Evolutionary conservation across 2,113 vertebrate species (phyloP).

Genomic region (Clupea harengus): DNA sequence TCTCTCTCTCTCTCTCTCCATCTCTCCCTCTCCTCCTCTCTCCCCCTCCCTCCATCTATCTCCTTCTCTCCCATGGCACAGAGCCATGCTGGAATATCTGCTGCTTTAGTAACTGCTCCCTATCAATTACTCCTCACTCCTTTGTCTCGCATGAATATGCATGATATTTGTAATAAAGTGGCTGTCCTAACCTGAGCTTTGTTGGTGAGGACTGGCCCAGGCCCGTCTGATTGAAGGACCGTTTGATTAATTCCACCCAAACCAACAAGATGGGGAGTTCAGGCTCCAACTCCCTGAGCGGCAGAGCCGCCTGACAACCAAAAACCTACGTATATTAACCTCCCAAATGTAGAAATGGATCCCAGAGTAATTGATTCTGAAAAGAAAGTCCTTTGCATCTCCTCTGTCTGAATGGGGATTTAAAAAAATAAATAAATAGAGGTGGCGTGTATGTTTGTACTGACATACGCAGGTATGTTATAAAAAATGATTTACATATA

Average conservation of each 20-base stretch:
- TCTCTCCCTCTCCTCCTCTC: constrained; percentile 22
- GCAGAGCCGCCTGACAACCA: constrained; percentile 7
- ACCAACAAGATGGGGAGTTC: constrained; percentile 2
- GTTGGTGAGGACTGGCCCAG: constrained; percentile 31
- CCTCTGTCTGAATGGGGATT: neutral
- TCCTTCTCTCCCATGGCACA: constrained; percentile 25
- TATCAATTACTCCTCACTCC: constrained; percentile 50
- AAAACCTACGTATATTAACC: constrained; percentile 14
- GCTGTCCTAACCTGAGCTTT: constrained; percentile 48
- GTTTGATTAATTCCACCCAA: constrained; percentile 33
- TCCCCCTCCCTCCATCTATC: constrained; percentile 17
- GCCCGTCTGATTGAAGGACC: constrained; percentile 36
- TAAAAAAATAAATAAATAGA: too few species aligned
- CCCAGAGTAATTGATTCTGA: constrained; percentile 1
- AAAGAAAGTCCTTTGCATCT: neutral
- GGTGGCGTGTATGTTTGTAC: neutral
- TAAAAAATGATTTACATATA: neutral
- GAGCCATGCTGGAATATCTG: constrained; percentile 44
- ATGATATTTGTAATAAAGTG: constrained; percentile 59
- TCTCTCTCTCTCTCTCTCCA: constrained; percentile 16
- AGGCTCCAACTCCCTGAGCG: neutral
- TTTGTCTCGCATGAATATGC: constrained; percentile 53
- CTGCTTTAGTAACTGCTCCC: constrained; percentile 46
- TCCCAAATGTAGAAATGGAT: neutral
- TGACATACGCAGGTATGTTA: neutral